These are phyloP conservation scores for Xyrichtys novacula DNA, from an alignment of 2,797 vertebrate species.

Conservation along the genomic window DNA sequence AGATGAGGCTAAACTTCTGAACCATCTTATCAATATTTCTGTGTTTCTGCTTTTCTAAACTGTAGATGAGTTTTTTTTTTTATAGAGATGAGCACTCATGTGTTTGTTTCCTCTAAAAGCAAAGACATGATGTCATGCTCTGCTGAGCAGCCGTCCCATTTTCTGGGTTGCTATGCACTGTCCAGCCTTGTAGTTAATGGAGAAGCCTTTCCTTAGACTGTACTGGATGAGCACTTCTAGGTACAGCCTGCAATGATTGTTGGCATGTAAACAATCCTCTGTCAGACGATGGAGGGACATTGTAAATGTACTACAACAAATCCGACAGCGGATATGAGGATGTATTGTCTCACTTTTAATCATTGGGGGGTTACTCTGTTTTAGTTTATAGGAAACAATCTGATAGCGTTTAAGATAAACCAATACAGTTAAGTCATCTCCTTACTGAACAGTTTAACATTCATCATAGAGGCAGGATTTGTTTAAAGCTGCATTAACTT, in stretches of 20 bases:
- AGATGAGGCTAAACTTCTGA: background rate
- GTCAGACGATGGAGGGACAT: conserved; percentile 4
- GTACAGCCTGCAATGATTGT: conserved; percentile 14
- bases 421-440: background rate
- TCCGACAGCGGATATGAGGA: conserved; percentile 11
- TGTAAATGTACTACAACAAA: conserved; percentile 6
- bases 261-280: conserved; percentile 31
- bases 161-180: conserved; percentile 64
- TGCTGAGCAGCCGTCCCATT: conserved; percentile 64
- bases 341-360: background rate
- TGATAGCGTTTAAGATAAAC: background rate
- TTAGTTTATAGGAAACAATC: background rate
- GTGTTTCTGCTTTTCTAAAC: conserved; percentile 6
- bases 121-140: conserved; percentile 62
- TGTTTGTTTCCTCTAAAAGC: conserved; percentile 63
- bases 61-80: conserved; percentile 40
- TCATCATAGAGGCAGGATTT: background rate
- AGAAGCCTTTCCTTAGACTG: conserved; percentile 40
- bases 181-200: conserved; percentile 49
- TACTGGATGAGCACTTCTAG: conserved; percentile 13
- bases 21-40: background rate
- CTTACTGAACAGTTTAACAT: background rate
- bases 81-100: conserved; percentile 47
- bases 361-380: background rate
- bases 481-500: background rate